A percentile compares a stretch with the other conserved stretches of the same genome.
phyloP scores from a whole-genome alignment of 2,888 invertebrate genomes.

The Dryomyza anilis region DNA sequence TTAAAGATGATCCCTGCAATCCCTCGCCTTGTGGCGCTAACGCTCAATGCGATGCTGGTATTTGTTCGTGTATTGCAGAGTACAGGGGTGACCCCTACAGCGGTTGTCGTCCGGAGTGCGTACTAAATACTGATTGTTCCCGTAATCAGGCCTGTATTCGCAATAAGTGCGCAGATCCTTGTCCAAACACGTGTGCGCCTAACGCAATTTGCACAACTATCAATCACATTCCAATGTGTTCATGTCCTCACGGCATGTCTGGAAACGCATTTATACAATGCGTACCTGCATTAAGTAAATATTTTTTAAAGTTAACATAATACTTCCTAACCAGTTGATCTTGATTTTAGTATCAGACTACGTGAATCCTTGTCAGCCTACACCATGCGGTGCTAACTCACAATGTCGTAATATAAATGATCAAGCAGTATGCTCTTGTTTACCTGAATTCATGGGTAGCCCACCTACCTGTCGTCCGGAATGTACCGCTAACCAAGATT shows the following conservation, averaged over 20 bases:
- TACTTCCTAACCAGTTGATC: too few relatives aligned
- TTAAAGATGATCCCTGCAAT: conserved; percentile 69
- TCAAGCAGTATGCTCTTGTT: conserved; percentile 75
- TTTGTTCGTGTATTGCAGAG: conserved; percentile 63
- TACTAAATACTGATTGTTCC: conserved; percentile 76
- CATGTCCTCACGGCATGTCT: conserved; percentile 71
- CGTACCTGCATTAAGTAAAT: conserved; percentile 55
- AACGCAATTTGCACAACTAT: conserved; percentile 77
- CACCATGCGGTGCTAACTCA: conserved; percentile 78
- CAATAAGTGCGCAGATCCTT: conserved; percentile 79
- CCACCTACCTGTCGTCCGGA: conserved; percentile 80
- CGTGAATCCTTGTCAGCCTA: conserved; percentile 65
- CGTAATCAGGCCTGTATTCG: conserved; percentile 72
- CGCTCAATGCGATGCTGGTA: conserved; percentile 65
- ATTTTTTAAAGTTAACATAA: too few relatives aligned
- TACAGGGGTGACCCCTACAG: conserved; percentile 77
- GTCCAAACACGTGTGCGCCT: conserved; percentile 77
- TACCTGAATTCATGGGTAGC: conserved; percentile 68
- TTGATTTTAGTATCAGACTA: conserved; percentile 51
- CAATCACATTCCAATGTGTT: conserved; percentile 79
- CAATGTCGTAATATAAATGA: conserved; percentile 74
- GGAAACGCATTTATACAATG: conserved; percentile 76
- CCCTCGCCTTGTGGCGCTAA: conserved; percentile 80
- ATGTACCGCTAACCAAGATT: conserved; percentile 73
- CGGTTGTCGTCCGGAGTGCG: conserved; percentile 81